Evolutionary conservation across 2,113 vertebrate genomes (phyloP).

Genomic region (Polypterus senegalus): DNA sequence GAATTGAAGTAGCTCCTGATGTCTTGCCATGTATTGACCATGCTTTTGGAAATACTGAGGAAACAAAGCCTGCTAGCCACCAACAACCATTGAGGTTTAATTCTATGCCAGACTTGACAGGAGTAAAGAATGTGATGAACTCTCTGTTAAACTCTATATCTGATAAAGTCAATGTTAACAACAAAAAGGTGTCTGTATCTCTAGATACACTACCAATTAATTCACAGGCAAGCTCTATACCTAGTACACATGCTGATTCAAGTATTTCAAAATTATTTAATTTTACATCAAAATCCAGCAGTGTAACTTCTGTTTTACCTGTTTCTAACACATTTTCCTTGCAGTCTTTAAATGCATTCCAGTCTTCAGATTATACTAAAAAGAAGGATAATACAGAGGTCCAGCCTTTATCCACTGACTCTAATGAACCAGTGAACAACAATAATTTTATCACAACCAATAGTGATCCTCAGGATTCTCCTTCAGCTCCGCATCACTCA

Average conservation of each 20-base stretch:
- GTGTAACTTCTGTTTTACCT: conserved; percentile 39
- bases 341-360: conserved; percentile 34
- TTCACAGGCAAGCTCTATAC: conserved; percentile 33
- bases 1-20: too few relatives aligned
- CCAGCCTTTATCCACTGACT: conserved; percentile 9
- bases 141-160: conserved; percentile 67
- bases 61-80: too few relatives aligned
- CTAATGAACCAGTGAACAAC: not conserved
- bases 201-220: conserved; percentile 46
- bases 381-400: conserved; percentile 20
- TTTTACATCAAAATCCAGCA: conserved; percentile 43
- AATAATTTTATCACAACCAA: conserved; percentile 3
- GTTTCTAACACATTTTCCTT: conserved; percentile 37
- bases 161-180: conserved; percentile 59
- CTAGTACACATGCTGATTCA: conserved; percentile 34
- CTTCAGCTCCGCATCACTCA: conserved; percentile 33
- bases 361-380: conserved; percentile 22
- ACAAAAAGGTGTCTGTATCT: conserved; percentile 53
- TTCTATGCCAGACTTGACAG: conserved; percentile 46
- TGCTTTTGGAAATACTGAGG: too few relatives aligned
- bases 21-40: too few relatives aligned
- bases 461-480: conserved; percentile 20
- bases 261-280: conserved; percentile 47
- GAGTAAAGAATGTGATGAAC: conserved; percentile 67
- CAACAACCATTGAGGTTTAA: not conserved